Evolutionary conservation across 2,797 vertebrate species (phyloP).

Genomic region (Synaphobranchus kaupii): DNA sequence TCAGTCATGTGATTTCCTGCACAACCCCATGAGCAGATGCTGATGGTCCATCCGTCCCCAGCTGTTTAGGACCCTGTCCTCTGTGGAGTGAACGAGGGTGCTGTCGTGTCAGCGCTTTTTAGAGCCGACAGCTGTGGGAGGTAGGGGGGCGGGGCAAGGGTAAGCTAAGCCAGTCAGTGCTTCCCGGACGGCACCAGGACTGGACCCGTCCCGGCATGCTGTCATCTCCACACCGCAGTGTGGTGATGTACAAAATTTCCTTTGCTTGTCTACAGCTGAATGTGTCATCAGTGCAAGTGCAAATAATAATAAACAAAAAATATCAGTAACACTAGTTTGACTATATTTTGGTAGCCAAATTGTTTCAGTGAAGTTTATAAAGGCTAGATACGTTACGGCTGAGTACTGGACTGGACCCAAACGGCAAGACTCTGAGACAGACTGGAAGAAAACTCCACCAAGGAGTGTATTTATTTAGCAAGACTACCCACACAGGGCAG

Average conservation of each 20-base stretch:
- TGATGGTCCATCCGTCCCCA: not conserved
- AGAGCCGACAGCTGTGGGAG: not conserved
- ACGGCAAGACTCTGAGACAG: too few relatives aligned
- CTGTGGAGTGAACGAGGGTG: not conserved
- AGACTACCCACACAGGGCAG: too few relatives aligned
- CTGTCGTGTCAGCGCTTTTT: slow-evolving; percentile 8
- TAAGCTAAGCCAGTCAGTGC: not conserved
- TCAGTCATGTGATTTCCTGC: slow-evolving; percentile 21
- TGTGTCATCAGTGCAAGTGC: not conserved
- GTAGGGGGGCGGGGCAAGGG: not conserved
- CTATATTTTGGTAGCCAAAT: slow-evolving; percentile 23
- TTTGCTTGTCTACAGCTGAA: not conserved
- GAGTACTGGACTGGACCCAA: too few relatives aligned
- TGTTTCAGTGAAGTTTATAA: not conserved
- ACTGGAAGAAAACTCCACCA: too few relatives aligned
- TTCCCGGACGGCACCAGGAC: not conserved
- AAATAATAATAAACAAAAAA: not conserved
- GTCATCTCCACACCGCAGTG: not conserved
- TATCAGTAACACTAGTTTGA: slow-evolving; percentile 12
- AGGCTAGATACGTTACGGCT: not conserved
- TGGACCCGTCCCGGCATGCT: too few relatives aligned
- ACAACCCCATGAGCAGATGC: slow-evolving; percentile 11
- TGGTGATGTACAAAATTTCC: not conserved
- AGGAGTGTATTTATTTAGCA: too few relatives aligned
- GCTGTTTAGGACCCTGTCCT: not conserved